Evolutionary conservation across 1,140 invertebrate genomes (phyloP), one percentile per base, ranked within the genome.

Genomic region (Drosophila lowei): DNA sequence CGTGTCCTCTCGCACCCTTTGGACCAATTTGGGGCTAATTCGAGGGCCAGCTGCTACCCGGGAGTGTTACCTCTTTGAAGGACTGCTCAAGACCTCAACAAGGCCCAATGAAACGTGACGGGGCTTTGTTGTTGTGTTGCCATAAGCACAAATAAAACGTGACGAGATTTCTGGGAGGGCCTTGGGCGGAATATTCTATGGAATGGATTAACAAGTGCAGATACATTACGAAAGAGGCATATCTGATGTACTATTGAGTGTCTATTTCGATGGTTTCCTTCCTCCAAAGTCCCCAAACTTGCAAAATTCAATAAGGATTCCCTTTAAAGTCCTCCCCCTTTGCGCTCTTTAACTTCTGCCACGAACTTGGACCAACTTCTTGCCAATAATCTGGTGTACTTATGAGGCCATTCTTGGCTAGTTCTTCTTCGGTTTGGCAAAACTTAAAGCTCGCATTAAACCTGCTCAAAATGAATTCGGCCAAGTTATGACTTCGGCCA

Each of bases 401-500:
- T 71, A 71, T 71, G 30, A 6, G 41, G 55, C 41, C 41, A 41
- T 50, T 60, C 48, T 47, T 5, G 9, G n/a, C 23, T 60, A 71
- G 42, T 60, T 72, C 3, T 25, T 16, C 6, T 34, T 28, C 15
- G 23, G 49, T 28, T 34, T n/a, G 11, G 0, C 28, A 0, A 47
- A 47, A 52, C 49, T 72, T 72, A 28, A 55, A 72, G 67, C 18
- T 6, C 30, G 56, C 57, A 72, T 72, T 63, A 73, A 73, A 52
- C 38, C 46, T 3, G 38, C 63, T 38, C 16, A 49, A 48, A 72
- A 60, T 67, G 54, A 75, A 66, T 66, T 59, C 74, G 60, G 9
- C 34, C 52, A 75, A 74, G 61, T 66, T 74, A 73, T 73, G 70
- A 46, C 54, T 59, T 62, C 34, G n/a, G 25, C 42, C 52, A 59